Evolutionary conservation across 2,888 invertebrate genomes (phyloP), one percentile per base, ranked within the genome.

Genomic region (Xestia sexstrigata): DNA sequence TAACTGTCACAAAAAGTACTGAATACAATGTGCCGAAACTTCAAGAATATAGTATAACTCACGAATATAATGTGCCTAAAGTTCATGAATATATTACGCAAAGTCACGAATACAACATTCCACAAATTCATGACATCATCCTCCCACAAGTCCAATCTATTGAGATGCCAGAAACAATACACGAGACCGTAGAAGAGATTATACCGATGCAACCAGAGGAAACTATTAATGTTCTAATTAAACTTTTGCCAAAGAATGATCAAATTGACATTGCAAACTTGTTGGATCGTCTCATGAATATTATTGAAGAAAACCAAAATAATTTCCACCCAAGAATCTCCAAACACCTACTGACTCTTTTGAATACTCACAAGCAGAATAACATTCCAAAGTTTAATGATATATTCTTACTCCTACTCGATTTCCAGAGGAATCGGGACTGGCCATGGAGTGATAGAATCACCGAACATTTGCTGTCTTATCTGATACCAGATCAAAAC

Each of bases 121-220:
- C 81, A 39, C 62, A 78, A 73, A 62, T 77, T 5, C 47, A 71
- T 9, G 65, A 81, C n/a, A 77, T 77, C 47, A 39, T 76, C 13
- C 15, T 60, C 15, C 77, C 78, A 63, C 71, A 52, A 70, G 3
- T n/a, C 7, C 79, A 78, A 78, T 45, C 52, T 39, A 55, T 63
- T 39, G 45, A 78, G 2, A 45, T 70, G 17, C 81, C 82, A 52
- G 8, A 79, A 39, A 60, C 49, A 8, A 68, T 23, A 39, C 58
- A 58, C 5, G 63, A 82, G 52, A 62, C 65, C 17, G n/a, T 65
- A 35, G 49, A 74, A 26, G 39, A 73, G 15, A 7, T 11, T n/a
- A 72, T 11, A 63, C 78, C 72, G 42, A 26, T 78, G 45, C 66
- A 67, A 30, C 73, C 82, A 39, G 82, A 84, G 55, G 79, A 85